Percentiles rank a stretch among this genome's conserved stretches.
phyloP scores from a whole-genome alignment of 2,797 vertebrate species.

The Gymnocypris eckloni region DNA sequence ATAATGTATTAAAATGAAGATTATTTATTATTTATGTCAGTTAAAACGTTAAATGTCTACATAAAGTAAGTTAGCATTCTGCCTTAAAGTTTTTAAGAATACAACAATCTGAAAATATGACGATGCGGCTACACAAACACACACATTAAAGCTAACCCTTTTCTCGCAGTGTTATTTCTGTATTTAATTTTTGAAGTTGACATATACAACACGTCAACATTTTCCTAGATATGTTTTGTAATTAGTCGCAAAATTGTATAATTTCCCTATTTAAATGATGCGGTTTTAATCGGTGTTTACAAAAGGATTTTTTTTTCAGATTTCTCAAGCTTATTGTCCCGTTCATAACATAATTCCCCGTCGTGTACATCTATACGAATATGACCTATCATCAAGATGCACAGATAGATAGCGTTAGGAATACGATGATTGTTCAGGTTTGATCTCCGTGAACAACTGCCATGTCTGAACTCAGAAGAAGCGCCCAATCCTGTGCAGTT shows the following conservation, averaged over 20 bases:
- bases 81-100: neutral
- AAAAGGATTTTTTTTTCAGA: neutral
- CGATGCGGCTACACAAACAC: neutral
- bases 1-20: neutral
- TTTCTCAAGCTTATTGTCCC: neutral
- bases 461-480: slow-evolving; percentile 75
- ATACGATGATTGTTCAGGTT: slow-evolving; percentile 78
- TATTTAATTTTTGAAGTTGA: neutral
- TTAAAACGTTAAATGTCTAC: neutral
- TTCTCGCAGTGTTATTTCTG: neutral
- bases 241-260: neutral
- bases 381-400: slow-evolving; percentile 67
- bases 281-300: neutral
- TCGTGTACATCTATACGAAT: slow-evolving; percentile 62
- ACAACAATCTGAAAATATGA: neutral
- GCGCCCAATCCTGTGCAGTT: slow-evolving; percentile 75
- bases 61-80: neutral
- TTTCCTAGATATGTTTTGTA: neutral
- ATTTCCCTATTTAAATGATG: neutral
- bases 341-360: slow-evolving; percentile 39
- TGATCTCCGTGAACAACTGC: slow-evolving; percentile 79
- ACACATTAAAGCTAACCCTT: neutral
- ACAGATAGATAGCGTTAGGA: slow-evolving; percentile 64
- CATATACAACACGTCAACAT: neutral
- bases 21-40: neutral